Evolutionary conservation across 2,797 vertebrate genomes (phyloP).

Genomic region (Dromococcyx pavoninus): DNA sequence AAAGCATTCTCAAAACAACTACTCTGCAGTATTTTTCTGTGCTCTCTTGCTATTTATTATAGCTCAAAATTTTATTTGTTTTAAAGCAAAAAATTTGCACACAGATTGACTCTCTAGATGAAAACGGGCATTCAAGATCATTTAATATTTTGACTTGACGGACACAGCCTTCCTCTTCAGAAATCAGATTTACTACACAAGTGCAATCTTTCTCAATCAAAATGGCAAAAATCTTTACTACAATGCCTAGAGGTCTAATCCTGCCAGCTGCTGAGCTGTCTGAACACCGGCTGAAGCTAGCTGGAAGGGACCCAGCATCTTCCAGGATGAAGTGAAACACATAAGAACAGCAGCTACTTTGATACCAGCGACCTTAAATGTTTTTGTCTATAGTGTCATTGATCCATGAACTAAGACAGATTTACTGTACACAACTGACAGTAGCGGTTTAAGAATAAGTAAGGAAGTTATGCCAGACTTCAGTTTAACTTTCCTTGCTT

Average conservation of each 20-base stretch:
- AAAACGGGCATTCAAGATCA: not conserved
- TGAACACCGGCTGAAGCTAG: not conserved
- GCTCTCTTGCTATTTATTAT: not conserved
- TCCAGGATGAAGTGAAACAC: not conserved
- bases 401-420: conserved; percentile 23
- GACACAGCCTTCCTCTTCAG: not conserved
- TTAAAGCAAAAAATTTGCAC: not conserved
- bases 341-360: not conserved
- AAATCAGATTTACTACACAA: not conserved
- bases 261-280: not conserved
- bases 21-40: not conserved
- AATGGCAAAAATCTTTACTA: not conserved
- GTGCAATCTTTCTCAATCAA: not conserved
- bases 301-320: not conserved
- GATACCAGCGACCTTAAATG: not conserved
- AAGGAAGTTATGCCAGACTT: conserved; percentile 4
- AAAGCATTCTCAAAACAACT: not conserved
- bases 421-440: conserved; percentile 13
- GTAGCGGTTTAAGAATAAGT: not conserved
- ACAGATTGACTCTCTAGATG: not conserved
- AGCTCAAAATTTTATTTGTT: not conserved
- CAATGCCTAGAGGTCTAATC: not conserved
- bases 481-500: not conserved
- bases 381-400: conserved; percentile 12
- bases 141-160: not conserved